Conservation (phyloP, 2,888 invertebrate genomes). For the Operophtera brumata region DNA sequence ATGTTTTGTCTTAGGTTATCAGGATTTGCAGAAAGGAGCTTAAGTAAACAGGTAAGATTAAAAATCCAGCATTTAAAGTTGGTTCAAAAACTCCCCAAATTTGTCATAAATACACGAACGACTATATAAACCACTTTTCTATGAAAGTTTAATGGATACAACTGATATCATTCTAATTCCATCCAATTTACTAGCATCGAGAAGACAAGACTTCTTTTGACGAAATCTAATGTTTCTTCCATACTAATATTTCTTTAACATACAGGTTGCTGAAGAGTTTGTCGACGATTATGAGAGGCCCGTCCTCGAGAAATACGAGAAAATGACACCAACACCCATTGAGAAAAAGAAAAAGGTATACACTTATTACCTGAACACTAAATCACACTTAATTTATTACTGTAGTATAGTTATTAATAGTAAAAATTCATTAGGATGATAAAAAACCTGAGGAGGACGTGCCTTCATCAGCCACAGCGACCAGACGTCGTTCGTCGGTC, state of each 20-base stretch:
- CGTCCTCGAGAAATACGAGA: conserved; percentile 86
- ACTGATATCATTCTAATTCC: conserved; percentile 1
- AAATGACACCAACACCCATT: conserved; percentile 73
- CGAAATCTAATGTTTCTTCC: conserved; percentile 13
- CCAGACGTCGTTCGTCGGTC: conserved; percentile 63
- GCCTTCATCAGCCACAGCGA: conserved; percentile 63
- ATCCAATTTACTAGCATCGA: conserved; percentile 14
- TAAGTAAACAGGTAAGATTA: conserved; percentile 7
- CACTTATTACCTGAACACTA: conserved; percentile 25
- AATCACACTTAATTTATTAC: neutral
- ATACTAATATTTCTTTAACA: conserved; percentile 39
- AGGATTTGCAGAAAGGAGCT: conserved; percentile 16
- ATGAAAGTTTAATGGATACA: conserved; percentile 12
- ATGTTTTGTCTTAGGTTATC: conserved; percentile 28
- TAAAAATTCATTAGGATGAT: conserved; percentile 51
- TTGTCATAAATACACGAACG: neutral
- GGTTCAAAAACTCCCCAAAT: neutral
- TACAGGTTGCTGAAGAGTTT: conserved; percentile 72
- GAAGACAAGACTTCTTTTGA: conserved; percentile 29
- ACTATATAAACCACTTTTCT: neutral
- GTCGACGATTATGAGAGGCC: conserved; percentile 88
- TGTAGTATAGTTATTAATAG: neutral
- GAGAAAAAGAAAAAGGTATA: conserved; percentile 79
- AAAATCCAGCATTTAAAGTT: neutral
- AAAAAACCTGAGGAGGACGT: conserved; percentile 58